Evolutionary conservation across 2,888 invertebrate genomes (phyloP).

Genomic region (Tenodera sinensis): DNA sequence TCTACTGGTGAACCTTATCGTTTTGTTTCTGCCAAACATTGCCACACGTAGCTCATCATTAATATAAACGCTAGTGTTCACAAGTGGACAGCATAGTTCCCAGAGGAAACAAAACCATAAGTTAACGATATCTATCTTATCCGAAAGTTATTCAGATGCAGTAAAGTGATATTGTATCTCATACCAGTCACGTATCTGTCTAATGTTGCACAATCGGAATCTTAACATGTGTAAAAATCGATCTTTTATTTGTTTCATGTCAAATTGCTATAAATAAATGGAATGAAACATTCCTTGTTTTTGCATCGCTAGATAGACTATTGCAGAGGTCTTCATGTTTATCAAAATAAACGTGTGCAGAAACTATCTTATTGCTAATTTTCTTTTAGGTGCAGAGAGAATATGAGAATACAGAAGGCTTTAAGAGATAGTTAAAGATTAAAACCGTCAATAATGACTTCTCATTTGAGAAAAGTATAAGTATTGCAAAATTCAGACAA

Average conservation of each 20-base stretch:
- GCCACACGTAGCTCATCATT: not conserved
- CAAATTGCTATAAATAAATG: not conserved
- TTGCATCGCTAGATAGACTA: too few relatives aligned
- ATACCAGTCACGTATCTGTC: not conserved
- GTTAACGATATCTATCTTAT: not conserved
- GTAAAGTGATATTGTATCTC: not conserved
- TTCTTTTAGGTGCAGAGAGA: too few relatives aligned
- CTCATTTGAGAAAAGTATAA: too few relatives aligned
- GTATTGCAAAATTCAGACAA: too few relatives aligned
- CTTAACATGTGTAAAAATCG: too few relatives aligned
- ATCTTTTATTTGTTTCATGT: not conserved
- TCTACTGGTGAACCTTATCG: slow-evolving; percentile 1
- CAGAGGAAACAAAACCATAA: not conserved
- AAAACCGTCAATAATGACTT: too few relatives aligned
- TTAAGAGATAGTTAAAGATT: too few relatives aligned
- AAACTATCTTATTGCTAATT: too few relatives aligned
- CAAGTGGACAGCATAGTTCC: not conserved
- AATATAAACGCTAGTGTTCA: not conserved
- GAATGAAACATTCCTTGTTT: not conserved
- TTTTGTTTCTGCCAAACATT: not conserved
- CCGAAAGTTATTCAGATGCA: not conserved
- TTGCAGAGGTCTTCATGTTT: too few relatives aligned
- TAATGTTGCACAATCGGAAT: not conserved
- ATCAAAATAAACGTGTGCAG: too few relatives aligned
- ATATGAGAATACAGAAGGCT: too few relatives aligned